These are phyloP conservation scores for Loripinus fragilis DNA, from an alignment of 2,888 invertebrate genomes.

Conservation along the genomic window DNA sequence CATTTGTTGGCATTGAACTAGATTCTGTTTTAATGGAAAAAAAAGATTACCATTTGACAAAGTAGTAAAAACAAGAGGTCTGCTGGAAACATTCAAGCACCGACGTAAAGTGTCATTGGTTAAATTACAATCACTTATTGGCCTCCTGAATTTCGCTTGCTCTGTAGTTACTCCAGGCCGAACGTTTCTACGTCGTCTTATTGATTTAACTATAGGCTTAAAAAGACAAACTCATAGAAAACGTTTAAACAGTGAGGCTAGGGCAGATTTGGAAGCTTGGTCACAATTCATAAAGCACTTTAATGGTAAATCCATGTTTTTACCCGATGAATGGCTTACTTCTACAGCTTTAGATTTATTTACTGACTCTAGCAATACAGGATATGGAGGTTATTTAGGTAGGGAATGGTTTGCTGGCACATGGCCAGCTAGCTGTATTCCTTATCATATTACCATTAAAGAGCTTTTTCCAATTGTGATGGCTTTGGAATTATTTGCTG, in stretches of 20 bases:
- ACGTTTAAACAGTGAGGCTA: slow-evolving; percentile 2
- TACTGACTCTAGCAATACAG: slow-evolving; percentile 29
- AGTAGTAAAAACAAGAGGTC: slow-evolving; percentile 21
- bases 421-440: slow-evolving; percentile 4
- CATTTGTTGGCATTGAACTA: slow-evolving; percentile 40
- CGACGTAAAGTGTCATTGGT: not conserved
- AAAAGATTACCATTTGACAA: slow-evolving; percentile 35
- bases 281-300: not conserved
- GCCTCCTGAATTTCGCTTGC: slow-evolving; percentile 33
- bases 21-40: slow-evolving; percentile 31
- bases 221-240: no score
- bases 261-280: slow-evolving; percentile 13
- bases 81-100: no score
- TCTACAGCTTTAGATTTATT: slow-evolving; percentile 26
- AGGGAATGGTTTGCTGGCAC: slow-evolving; percentile 29
- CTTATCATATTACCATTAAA: slow-evolving; percentile 30
- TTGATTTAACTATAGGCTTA: slow-evolving; percentile 19
- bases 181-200: slow-evolving; percentile 23
- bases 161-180: slow-evolving; percentile 17
- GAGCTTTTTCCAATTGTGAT: slow-evolving; percentile 43
- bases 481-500: slow-evolving; percentile 35
- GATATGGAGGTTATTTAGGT: slow-evolving; percentile 38
- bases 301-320: slow-evolving; percentile 2
- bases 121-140: slow-evolving; percentile 34
- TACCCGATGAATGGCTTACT: slow-evolving; percentile 1